Base-by-base conservation (phyloP, 2,113 vertebrate species). In the Dendropsophus ebraccatus region DNA sequence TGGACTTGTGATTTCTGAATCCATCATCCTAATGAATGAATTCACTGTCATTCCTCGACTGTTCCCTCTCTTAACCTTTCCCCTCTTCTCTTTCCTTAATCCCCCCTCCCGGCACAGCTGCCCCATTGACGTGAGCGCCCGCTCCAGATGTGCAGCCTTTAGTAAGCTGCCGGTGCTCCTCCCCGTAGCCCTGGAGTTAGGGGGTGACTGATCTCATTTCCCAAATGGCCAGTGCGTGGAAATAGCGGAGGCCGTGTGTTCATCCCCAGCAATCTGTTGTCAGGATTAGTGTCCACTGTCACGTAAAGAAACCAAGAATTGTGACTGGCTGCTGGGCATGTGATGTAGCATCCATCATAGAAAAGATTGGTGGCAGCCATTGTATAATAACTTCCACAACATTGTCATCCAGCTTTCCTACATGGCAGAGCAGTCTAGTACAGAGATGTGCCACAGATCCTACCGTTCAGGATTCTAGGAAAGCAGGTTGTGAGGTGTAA, bases 81-180 rank as follows among this genome's bases (percentile, higher is more conserved):
- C 74, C 60, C 74, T 25, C 5, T 49, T 49, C 60, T 69, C 75
- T 69, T 30, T 23, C 5, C 74, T 28, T 85, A 79, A 85, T 79
- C 75, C 75, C 62, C 60, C 19, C 47, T 25, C 49, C 32, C 35
- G 28, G n/a, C 74, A 67, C 83, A 85, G 58, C 73, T 56, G 83
- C n/a, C 47, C 58, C 73, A 52, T 32, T 78, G 74, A 79, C 47
- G 60, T 69, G 30, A 69, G 56, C 28, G 1, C 28, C 41, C 60
- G 10, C 47, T 85, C 84, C 84, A 79, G 84, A 85, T 85, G 84
- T 85, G 75, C 60, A 52, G 74, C 84, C 10, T 79, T 84, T 73
- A 58, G 52, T 50, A 84, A 84, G 79, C 79, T 49, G 47, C 5
- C 35, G 35, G 32, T 35, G 67, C 67, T 70, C 67, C 67, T 70